A percentile compares a stretch with the other conserved stretches of the same genome.
Evolutionary conservation across 2,888 invertebrate genomes (phyloP).

Genomic region (Mechanitis mazaeus): DNA sequence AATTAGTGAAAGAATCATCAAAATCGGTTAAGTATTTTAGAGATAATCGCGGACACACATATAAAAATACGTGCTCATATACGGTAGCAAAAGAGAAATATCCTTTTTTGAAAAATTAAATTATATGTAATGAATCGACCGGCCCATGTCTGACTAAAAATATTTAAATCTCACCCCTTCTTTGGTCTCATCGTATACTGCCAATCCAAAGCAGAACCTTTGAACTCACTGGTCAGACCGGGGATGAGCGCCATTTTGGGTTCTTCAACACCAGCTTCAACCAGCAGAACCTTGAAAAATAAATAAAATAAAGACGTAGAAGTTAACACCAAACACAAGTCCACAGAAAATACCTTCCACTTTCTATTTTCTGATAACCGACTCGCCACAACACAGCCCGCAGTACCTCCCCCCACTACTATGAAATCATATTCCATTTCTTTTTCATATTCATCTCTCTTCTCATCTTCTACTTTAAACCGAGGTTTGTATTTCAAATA

Average conservation of each 20-base stretch:
- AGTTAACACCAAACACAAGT: neutral
- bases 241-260: constrained; percentile 67
- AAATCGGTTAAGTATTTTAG: no score
- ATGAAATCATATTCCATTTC: constrained; percentile 56
- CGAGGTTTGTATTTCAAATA: constrained; percentile 16
- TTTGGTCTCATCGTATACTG: constrained; percentile 65
- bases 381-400: constrained; percentile 66
- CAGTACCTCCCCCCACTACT: constrained; percentile 64
- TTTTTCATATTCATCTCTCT: constrained; percentile 20
- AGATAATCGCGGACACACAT: no score
- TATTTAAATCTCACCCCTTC: constrained; percentile 49
- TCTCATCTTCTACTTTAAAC: constrained; percentile 26
- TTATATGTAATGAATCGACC: neutral
- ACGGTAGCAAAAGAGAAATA: no score
- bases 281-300: constrained; percentile 47
- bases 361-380: constrained; percentile 62
- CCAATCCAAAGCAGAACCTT: constrained; percentile 62
- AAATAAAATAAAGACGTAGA: neutral
- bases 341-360: constrained; percentile 53
- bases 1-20: no score
- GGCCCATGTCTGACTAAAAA: neutral
- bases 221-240: constrained; percentile 64
- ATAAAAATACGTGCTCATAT: no score
- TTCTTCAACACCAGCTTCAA: constrained; percentile 65
- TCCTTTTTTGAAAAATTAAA: neutral